These are phyloP conservation scores for Chaetops frenatus DNA, from an alignment of 2,113 vertebrate genomes.

Conservation along the genomic window DNA sequence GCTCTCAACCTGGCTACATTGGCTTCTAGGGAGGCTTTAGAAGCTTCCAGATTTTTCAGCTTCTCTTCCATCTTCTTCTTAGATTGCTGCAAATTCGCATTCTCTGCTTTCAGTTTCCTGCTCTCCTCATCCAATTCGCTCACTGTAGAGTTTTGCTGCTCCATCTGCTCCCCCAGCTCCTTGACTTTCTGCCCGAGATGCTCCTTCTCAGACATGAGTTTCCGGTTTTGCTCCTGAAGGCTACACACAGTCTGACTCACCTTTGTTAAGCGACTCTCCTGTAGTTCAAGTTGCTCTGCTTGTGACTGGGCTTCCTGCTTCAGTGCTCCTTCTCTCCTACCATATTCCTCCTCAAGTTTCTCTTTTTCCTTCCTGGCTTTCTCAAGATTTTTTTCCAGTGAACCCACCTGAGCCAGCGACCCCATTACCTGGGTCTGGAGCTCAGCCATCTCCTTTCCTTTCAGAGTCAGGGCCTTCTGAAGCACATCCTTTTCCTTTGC, in stretches of 20 bases:
- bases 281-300: constrained; percentile 68
- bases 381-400: constrained; percentile 71
- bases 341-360: constrained; percentile 58
- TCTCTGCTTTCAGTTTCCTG: constrained; percentile 58
- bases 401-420: constrained; percentile 67
- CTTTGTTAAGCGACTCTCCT: constrained; percentile 70
- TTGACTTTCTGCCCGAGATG: constrained; percentile 57
- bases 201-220: constrained; percentile 71
- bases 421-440: constrained; percentile 78
- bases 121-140: constrained; percentile 47
- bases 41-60: constrained; percentile 54
- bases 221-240: constrained; percentile 77
- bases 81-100: constrained; percentile 59
- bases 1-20: constrained; percentile 65
- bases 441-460: constrained; percentile 78
- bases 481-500: constrained; percentile 66
- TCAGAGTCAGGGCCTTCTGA: constrained; percentile 70
- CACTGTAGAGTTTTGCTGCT: constrained; percentile 45
- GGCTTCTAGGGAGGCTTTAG: constrained; percentile 59
- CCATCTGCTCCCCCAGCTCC: constrained; percentile 62
- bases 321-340: constrained; percentile 62
- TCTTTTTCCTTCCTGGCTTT: constrained; percentile 62
- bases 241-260: constrained; percentile 72
- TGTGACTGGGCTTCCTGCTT: constrained; percentile 61
- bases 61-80: constrained; percentile 63